Evolutionary conservation across 2,797 vertebrate genomes (phyloP), one percentile per base, ranked within the genome.

Genomic region (Orientallactaga sibirica): DNA sequence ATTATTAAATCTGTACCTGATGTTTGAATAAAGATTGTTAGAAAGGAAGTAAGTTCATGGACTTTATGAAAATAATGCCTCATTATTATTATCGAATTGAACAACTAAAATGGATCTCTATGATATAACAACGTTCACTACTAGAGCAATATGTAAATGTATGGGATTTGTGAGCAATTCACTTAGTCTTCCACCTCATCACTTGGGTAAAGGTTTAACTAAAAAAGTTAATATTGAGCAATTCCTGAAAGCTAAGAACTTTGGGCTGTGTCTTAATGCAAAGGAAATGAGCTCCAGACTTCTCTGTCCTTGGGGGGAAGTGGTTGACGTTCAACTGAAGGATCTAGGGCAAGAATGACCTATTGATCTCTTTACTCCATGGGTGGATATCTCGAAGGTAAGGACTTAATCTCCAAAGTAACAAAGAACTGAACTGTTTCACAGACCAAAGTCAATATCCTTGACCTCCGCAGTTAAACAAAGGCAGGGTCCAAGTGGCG

Each of bases 141-240:
- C 22, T 73, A 83, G 3, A 92, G 4, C 9, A 75, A 67, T 86
- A 85, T 85, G 37, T 71, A 86, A 93, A 95, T 88, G 18, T 58
- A 89, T 79, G 81, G 48, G 92, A 87, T 91, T 94, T 94, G 27
- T 74, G 52, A 68, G n/a, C n/a, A 58, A 74, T 93, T 86, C 80
- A 92, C 90, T 91, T 90, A 79, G 11, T 89, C 83, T 91, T 80
- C 62, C 12, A 91, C 33, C 33, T 93, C 87, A 85, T 84, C 71
- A 83, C 33, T 90, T 92, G 91, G 77, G 75, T 81, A 86, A 92
- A 92, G 86, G 61, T 64, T 96, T 93, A 93, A 90, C 74, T 90
- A 96, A 93, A 83, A 73, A 94, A 95, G 96, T 92, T 94, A 92
- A 87, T 86, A 80, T 67, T 91, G 96, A 96, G 33, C 87, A 22